Conservation (phyloP, 2,888 invertebrate species). For the Tricholauxania praeusta region DNA sequence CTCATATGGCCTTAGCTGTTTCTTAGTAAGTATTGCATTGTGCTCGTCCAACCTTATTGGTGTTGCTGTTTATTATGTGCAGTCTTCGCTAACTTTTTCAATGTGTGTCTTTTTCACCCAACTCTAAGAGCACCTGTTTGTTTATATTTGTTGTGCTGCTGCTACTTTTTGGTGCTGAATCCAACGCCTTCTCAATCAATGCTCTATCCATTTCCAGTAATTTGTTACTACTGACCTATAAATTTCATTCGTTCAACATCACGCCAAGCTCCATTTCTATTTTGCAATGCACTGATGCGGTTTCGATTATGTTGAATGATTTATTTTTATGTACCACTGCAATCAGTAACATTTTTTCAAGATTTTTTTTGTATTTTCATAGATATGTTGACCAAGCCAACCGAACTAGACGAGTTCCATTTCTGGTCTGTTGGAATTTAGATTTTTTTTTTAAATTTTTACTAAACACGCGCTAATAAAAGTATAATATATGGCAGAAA, state of each 20-base stretch:
- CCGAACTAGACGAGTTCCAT: no score
- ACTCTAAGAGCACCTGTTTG: no score
- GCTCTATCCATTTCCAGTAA: slow-evolving; percentile 40
- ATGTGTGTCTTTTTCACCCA: no score
- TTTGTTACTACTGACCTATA: slow-evolving; percentile 66
- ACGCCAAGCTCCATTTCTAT: neutral
- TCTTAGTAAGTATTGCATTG: neutral
- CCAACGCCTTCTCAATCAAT: no score
- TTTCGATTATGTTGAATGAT: neutral
- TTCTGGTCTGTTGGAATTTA: no score
- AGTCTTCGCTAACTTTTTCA: no score
- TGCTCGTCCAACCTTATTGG: neutral
- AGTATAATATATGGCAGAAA: no score
- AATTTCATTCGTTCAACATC: slow-evolving; percentile 56
- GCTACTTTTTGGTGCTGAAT: no score
- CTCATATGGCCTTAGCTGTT: neutral
- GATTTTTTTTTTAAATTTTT: no score
- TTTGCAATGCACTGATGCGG: neutral
- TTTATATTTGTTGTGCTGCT: no score
- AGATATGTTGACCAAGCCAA: no score
- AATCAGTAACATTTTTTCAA: neutral
- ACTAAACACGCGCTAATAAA: no score
- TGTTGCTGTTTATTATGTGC: neutral
- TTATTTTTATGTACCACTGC: slow-evolving; percentile 12
- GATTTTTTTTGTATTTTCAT: neutral